Evolutionary conservation across 2,113 vertebrate species (phyloP), one percentile per base, ranked within the genome.

Genomic region (Scolopax mira): DNA sequence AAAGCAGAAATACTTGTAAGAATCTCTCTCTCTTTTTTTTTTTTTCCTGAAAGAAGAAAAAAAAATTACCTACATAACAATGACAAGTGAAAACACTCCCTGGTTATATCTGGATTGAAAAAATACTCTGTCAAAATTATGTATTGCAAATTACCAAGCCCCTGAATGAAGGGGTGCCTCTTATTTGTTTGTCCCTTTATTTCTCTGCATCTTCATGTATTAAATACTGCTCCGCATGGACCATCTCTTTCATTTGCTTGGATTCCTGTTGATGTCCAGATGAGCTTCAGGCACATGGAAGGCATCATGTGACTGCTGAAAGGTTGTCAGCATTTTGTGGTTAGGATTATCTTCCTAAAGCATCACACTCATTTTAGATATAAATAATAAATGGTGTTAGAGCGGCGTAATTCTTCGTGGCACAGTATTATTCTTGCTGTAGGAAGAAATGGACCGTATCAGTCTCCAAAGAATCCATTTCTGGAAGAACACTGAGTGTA

Each of bases 351-450:
- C 10, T 37, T 90, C 79, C 82, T 88, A 49, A 74, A 88, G 69
- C 88, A 81, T 74, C 90, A 52, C 82, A 52, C 85, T 55, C 93
- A 77, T 94, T 93, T 88, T 71, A 86, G 65, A 48, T 93, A 95
- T 95, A 86, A 95, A 97, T 97, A 95, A 97, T 97, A 95, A 84
- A 96, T 97, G 72, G 75, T 84, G 49, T 78, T 86, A 74, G 79
- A 73, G 84, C n/a, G 57, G 79, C 42, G n/a, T 94, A 67, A 67
- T 90, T 93, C 85, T 86, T 95, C 1, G 8, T 72, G 69, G 28
- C 66, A 49, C 52, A 44, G 88, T 78, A 60, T 65, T 74, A 64
- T 80, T 86, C 57, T 78, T 89, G 44, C 85, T 92, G 86, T 84
- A 84, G 83, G 88, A 92, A 93, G 85, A 79, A 93, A 73, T 92